Conservation (phyloP, 2,888 invertebrate species). For the Marasmarcha lunaedactyla region DNA sequence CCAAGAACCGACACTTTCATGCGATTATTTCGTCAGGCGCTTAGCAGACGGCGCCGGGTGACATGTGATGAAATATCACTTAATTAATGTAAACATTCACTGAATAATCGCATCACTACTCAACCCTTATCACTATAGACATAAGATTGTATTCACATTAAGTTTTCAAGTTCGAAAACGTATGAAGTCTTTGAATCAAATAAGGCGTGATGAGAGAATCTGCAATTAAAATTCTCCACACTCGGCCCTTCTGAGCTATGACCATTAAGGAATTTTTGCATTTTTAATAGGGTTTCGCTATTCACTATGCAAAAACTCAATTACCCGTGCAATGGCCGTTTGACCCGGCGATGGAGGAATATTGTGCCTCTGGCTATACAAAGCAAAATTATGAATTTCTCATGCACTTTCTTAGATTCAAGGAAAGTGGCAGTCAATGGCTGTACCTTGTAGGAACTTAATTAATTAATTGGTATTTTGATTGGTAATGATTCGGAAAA, state of each 20-base stretch:
- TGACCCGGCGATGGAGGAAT: constrained; percentile 7
- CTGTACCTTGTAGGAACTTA: no score
- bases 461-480: no score
- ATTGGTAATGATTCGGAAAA: no score
- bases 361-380: constrained; percentile 9
- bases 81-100: constrained; percentile 46
- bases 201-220: constrained; percentile 36
- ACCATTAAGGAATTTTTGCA: constrained; percentile 25
- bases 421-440: no score
- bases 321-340: not conserved
- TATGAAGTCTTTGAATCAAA: constrained; percentile 38
- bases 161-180: constrained; percentile 3
- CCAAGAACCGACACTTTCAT: constrained; percentile 31
- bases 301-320: not conserved
- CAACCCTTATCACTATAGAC: constrained; percentile 3
- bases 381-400: constrained; percentile 25
- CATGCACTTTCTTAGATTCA: constrained; percentile 11
- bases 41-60: constrained; percentile 52
- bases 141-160: constrained; percentile 1
- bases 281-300: constrained; percentile 12
- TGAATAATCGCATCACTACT: constrained; percentile 12
- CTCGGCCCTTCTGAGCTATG: constrained; percentile 27
- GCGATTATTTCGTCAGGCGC: constrained; percentile 47
- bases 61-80: constrained; percentile 50
- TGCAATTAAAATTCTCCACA: constrained; percentile 46